A percentile compares a stretch with the other conserved stretches of the same genome.
These are phyloP conservation scores for Knipowitschia caucasica DNA, from an alignment of 2,797 vertebrate genomes.

Conservation along the genomic window DNA sequence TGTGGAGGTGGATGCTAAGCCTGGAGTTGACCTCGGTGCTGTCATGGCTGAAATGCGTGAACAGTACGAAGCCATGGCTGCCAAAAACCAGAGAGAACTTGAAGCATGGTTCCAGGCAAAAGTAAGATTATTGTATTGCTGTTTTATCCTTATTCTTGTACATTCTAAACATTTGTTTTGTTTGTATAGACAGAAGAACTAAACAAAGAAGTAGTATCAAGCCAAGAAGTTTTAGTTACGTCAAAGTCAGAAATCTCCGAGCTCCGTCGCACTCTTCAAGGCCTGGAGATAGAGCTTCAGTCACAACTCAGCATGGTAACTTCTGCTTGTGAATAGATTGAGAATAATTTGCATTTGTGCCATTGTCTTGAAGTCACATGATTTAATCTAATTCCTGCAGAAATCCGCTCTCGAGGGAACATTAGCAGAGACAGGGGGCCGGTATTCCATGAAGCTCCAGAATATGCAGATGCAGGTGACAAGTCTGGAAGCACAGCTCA, in stretches of 20 bases:
- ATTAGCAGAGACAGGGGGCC: conserved; percentile 60
- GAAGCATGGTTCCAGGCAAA: conserved; percentile 87
- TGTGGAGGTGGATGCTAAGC: conserved; percentile 82
- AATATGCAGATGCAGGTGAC: conserved; percentile 76
- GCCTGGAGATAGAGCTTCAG: conserved; percentile 85
- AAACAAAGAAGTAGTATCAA: conserved; percentile 76
- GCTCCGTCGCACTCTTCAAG: conserved; percentile 76
- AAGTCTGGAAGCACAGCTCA: conserved; percentile 78
- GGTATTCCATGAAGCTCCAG: conserved; percentile 57
- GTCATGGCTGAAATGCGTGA: conserved; percentile 81
- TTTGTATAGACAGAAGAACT: conserved; percentile 71
- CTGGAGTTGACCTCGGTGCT: conserved; percentile 78
- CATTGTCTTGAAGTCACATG: too few relatives aligned
- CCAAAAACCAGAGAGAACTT: conserved; percentile 81
- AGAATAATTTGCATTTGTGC: too few relatives aligned
- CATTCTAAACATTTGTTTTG: neutral
- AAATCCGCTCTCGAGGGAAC: conserved; percentile 70
- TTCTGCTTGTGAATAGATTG: neutral
- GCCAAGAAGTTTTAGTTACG: conserved; percentile 73
- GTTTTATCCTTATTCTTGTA: neutral
- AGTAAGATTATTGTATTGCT: conserved; percentile 66
- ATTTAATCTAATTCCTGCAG: conserved; percentile 34
- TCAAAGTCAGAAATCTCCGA: conserved; percentile 78
- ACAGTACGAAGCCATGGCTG: conserved; percentile 79
- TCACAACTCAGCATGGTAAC: conserved; percentile 84